A percentile compares a stretch with the other conserved stretches of the same genome.
These are phyloP conservation scores for Myiopsitta monachus DNA, from an alignment of 2,113 vertebrate genomes.

Conservation along the genomic window DNA sequence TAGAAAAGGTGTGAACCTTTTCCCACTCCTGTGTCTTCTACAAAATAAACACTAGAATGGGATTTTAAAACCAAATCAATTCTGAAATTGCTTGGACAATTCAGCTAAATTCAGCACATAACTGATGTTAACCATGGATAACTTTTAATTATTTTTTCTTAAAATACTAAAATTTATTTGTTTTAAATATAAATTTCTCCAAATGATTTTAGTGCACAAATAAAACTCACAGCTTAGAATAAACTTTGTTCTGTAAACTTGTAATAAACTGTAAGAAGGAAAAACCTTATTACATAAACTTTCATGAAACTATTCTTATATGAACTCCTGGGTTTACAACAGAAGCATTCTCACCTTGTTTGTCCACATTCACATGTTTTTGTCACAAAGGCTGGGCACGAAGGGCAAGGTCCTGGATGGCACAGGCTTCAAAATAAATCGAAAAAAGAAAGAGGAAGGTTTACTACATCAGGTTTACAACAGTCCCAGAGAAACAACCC, in stretches of 20 bases:
- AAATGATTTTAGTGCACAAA: background rate
- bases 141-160: background rate
- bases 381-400: constrained; percentile 91
- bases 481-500: background rate
- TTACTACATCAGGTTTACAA: background rate
- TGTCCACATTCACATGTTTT: constrained; percentile 92
- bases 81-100: background rate
- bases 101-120: background rate
- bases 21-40: background rate
- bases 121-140: background rate
- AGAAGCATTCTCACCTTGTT: constrained; percentile 82
- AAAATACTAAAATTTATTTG: background rate
- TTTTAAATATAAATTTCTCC: background rate
- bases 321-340: background rate
- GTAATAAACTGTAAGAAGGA: background rate
- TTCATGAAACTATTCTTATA: background rate
- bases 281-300: background rate
- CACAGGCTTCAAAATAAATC: constrained; percentile 81
- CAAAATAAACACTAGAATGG: background rate
- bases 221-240: background rate
- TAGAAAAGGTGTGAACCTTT: background rate
- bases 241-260: background rate
- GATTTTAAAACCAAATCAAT: background rate
- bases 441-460: background rate
- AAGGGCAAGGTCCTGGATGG: constrained; percentile 96